Evolutionary conservation across 2,888 invertebrate genomes (phyloP), one percentile per base, ranked within the genome.

Genomic region (Hemaris fuciformis): DNA sequence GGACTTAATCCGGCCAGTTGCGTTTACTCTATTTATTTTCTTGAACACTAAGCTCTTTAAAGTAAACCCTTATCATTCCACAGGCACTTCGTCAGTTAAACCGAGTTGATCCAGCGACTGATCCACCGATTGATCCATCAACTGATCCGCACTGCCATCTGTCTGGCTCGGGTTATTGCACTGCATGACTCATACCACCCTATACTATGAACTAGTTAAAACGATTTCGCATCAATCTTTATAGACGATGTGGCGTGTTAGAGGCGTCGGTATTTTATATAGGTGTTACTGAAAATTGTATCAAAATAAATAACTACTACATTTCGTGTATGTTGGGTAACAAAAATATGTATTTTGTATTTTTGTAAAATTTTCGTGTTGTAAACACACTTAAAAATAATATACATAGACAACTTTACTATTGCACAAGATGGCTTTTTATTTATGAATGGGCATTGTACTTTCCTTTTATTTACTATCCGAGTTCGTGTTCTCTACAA

Each of bases 91-190:
- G n/a, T 31, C 18, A 45, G 38, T 38, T 20, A 31, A 65, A 38
- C 57, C 48, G 31, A 13, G 58, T 59, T 20, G 57, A 75, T 79
- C 80, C 64, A 63, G 59, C 70, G 20, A 62, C 60, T 20, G 53
- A 75, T 79, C 80, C 64, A 63, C 59, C 70, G 63, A 80, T 73
- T 62, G 69, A 78, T 85, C 79, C 69, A 18, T 15, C 25, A 48
- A 27, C 48, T 41, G 38, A 53, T 48, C 38, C 41, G 64, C 64
- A 64, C 63, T 60, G 62, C 74, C 69, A 76, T 75, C 75, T 68
- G 87, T 84, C 85, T 83, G 79, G 81, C 68, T 66, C 67, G 67
- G 86, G 85, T 85, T 82, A 77, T 78, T 83, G 85, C 80, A 72
- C 85, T 71, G 67, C 62, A 68, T 84, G 84, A 85, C 73, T 86